A percentile compares a stretch with the other conserved stretches of the same genome.
phyloP scores from a whole-genome alignment of 2,113 vertebrate species.

The Lophochroa leadbeateri region DNA sequence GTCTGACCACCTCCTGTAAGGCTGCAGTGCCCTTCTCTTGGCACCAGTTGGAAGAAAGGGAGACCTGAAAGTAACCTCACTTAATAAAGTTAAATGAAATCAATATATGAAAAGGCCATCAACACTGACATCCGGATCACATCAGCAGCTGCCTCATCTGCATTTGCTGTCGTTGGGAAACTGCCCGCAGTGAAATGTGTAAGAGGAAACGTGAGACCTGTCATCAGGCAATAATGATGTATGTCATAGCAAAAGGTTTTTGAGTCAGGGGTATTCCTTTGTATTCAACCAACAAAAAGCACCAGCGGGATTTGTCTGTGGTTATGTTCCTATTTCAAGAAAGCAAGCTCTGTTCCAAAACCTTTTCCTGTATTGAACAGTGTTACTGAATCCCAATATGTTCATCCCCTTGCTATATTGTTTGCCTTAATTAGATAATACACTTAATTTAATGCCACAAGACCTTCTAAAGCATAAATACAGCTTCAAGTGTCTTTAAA shows the following conservation, averaged over 20 bases:
- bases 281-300: background rate
- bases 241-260: background rate
- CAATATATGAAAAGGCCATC: background rate
- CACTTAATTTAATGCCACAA: background rate
- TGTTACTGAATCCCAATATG: rapidly evolving
- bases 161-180: background rate
- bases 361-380: background rate
- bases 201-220: background rate
- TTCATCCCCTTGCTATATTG: background rate
- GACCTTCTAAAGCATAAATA: background rate
- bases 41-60: background rate
- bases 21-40: background rate
- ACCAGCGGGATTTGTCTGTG: background rate
- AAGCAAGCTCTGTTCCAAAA: background rate
- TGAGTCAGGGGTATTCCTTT: background rate
- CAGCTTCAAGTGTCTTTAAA: background rate
- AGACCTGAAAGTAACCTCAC: background rate
- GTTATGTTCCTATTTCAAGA: background rate
- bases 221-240: background rate
- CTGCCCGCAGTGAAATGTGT: background rate
- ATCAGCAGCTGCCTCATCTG: background rate
- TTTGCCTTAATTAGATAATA: background rate
- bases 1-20: background rate
- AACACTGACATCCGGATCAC: background rate
- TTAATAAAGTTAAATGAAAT: background rate